These are phyloP conservation scores for Exaiptasia diaphana DNA, from an alignment of 64 coral and sea anemone species.

Conservation along the genomic window DNA sequence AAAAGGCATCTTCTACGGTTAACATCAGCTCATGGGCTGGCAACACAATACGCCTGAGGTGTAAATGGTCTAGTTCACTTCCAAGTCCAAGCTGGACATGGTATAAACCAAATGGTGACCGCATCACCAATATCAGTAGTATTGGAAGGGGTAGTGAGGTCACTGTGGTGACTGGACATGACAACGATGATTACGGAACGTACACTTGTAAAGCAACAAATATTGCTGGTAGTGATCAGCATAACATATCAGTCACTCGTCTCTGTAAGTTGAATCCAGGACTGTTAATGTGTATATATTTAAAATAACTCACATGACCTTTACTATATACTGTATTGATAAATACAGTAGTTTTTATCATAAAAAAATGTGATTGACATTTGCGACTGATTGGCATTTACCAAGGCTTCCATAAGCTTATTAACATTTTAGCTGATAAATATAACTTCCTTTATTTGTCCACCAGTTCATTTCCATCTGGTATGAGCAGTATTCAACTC, in stretches of 20 bases:
- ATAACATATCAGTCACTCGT: not conserved
- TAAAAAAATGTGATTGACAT: too few relatives aligned
- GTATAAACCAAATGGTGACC: not conserved
- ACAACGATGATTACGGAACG: slow-evolving; percentile 17
- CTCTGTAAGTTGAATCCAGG: slow-evolving; percentile 4
- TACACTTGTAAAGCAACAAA: slow-evolving; percentile 44
- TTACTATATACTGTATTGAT: too few relatives aligned
- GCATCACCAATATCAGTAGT: not conserved
- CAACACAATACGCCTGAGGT: not conserved
- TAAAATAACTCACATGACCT: too few relatives aligned
- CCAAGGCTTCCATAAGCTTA: too few relatives aligned
- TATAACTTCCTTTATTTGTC: too few relatives aligned
- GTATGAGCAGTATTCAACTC: too few relatives aligned
- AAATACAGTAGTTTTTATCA: too few relatives aligned
- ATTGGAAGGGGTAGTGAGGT: not conserved
- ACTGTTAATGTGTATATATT: too few relatives aligned
- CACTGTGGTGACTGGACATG: not conserved
- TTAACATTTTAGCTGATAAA: too few relatives aligned
- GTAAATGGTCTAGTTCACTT: not conserved
- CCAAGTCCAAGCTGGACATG: not conserved
- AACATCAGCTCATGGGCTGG: not conserved
- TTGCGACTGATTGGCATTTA: too few relatives aligned
- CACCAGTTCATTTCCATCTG: too few relatives aligned
- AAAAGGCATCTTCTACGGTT: not conserved
- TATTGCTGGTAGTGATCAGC: not conserved